Base-by-base conservation (phyloP, 2,797 vertebrate genomes). In the Moxostoma hubbsi region DNA sequence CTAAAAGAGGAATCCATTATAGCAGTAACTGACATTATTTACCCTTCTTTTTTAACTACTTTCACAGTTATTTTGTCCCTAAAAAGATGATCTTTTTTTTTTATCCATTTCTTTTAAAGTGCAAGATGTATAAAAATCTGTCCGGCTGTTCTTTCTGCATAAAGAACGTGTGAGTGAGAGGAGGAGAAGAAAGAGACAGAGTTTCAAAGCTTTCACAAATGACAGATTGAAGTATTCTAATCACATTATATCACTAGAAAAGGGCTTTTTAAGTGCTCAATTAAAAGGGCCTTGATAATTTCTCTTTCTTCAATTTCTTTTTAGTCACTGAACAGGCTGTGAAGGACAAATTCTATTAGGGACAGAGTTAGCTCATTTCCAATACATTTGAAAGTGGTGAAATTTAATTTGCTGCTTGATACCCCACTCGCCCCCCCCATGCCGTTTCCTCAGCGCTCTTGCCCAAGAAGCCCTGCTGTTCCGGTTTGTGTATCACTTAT, bases 401-500 rank as follows among this genome's bases (percentile, higher is more conserved):
- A 92, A 93, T 93, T 92, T 85, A 93, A 94, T 94, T 92, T 94
- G 91, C 82, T 67, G 53, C 45, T 62, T 72, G 81, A 85, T 78
- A 72, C 77, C 71, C 77, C 77, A 71, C 73, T 69, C 12, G 73
- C 58, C 45, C 24, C 43, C 12, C 1, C n/a, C 18, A 7, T 57
- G 46, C 58, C 24, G 24, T 24, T 24, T 24, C 24, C 24, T 24
- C 24, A 24, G 24, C 24, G 24, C 53, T 65, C 24, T 24, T 24
- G 50, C 73, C 72, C 75, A 6, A 9, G 69, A 64, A 64, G 67
- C 76, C 54, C 46, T 5, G 70, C 64, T 69, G 50, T 68, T 68
- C 49, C 50, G 50, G 87, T 94, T 92, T 92, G 94, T 96, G 93
- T 97, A 96, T 98, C 97, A 94, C 92, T 95, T 93, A 92, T 97